These are phyloP conservation scores for Percina caprodes DNA, from an alignment of 2,113 vertebrate species.

Conservation along the genomic window DNA sequence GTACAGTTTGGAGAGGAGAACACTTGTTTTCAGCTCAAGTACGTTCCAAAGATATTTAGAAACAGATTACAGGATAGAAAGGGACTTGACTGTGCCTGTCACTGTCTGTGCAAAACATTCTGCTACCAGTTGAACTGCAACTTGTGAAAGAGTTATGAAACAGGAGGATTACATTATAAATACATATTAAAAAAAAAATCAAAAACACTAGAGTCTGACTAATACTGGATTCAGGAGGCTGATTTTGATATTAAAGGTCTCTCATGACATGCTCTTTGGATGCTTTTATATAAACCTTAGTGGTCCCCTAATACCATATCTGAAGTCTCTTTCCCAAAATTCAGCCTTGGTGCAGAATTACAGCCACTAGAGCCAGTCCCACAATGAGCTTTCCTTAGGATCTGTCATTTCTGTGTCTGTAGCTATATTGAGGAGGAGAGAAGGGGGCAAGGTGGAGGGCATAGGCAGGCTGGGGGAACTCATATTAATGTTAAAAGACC, in stretches of 20 bases:
- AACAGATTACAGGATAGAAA: background rate
- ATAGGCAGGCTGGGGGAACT: too few species aligned
- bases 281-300: too few species aligned
- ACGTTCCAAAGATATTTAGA: background rate
- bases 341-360: too few species aligned
- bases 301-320: too few species aligned
- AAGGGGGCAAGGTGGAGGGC: too few species aligned
- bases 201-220: background rate
- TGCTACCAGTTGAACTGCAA: conserved; percentile 36
- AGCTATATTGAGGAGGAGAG: too few species aligned
- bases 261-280: too few species aligned
- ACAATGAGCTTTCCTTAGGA: too few species aligned
- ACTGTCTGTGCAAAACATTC: conserved; percentile 54
- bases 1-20: conserved; percentile 24
- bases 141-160: background rate
- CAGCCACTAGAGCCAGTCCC: too few species aligned
- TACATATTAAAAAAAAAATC: background rate
- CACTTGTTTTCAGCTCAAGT: conserved; percentile 18
- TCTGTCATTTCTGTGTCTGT: too few species aligned
- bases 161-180: conserved; percentile 17
- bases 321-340: too few species aligned
- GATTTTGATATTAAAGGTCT: background rate
- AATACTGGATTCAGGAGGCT: background rate
- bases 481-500: too few species aligned
- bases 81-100: background rate